These are phyloP conservation scores for Phenacoccus solenopsis DNA, from an alignment of 1,140 invertebrate genomes.

Conservation along the genomic window DNA sequence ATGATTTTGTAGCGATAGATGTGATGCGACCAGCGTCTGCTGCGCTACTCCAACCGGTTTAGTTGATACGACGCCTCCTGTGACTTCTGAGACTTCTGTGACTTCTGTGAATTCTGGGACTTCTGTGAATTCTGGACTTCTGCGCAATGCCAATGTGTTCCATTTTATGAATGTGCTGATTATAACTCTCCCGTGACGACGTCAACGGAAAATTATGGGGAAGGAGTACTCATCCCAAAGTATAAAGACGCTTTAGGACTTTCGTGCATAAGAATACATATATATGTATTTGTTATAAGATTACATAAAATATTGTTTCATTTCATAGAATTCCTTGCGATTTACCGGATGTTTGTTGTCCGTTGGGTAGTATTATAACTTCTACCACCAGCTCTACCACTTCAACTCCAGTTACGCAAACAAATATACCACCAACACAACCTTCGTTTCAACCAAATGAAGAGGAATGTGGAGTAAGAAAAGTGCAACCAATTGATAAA, in stretches of 20 bases:
- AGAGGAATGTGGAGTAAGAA: background rate
- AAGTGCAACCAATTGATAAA: background rate
- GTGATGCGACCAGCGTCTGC: no score
- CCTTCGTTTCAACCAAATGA: background rate
- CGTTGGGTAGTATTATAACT: background rate
- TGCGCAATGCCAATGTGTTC: background rate
- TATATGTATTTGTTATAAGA: background rate
- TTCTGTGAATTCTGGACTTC: no score
- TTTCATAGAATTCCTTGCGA: background rate
- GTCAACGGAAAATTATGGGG: no score
- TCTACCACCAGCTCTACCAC: background rate
- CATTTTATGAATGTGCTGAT: background rate
- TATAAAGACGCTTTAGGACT: no score
- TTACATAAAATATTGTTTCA: no score
- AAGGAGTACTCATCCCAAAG: background rate
- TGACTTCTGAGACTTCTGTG: no score
- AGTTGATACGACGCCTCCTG: no score
- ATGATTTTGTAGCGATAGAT: no score
- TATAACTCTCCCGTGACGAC: background rate
- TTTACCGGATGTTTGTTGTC: background rate
- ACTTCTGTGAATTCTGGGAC: no score
- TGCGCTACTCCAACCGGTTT: no score
- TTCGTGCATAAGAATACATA: no score
- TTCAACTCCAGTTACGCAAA: background rate
- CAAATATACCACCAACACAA: background rate